These are phyloP conservation scores for Antheraea yamamai DNA, from an alignment of 2,888 invertebrate genomes.

Conservation along the genomic window DNA sequence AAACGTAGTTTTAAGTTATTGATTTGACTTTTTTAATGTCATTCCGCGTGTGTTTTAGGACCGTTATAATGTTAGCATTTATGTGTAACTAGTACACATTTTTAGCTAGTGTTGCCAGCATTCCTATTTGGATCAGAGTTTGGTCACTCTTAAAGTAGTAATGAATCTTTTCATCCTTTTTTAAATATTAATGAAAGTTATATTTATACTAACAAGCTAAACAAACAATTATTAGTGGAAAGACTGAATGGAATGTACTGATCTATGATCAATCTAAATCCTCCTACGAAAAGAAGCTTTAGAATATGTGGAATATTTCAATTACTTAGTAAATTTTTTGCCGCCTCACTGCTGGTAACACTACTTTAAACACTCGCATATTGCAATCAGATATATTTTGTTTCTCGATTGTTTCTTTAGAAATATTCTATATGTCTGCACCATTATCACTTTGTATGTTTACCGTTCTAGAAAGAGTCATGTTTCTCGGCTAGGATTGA, in stretches of 20 bases:
- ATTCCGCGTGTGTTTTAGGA: slow-evolving; percentile 18
- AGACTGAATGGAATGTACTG: too few species aligned
- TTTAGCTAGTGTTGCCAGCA: neutral
- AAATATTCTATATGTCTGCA: neutral
- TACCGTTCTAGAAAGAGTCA: neutral
- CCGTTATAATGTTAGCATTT: neutral
- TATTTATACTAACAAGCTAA: neutral
- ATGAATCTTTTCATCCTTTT: neutral
- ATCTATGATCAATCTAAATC: neutral
- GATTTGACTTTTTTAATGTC: slow-evolving; percentile 17
- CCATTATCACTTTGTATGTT: neutral
- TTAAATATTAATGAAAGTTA: neutral
- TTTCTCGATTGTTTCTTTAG: neutral
- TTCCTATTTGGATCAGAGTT: neutral
- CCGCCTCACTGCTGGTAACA: neutral
- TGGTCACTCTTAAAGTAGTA: neutral
- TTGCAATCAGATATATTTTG: neutral
- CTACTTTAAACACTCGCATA: neutral
- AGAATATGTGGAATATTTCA: too few species aligned
- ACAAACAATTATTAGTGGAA: neutral
- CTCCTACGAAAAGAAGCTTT: too few species aligned
- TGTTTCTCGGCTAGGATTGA: neutral
- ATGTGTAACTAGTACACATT: neutral
- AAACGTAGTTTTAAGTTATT: slow-evolving; percentile 5
- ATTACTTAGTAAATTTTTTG: neutral